Conservation (phyloP, 2,888 invertebrate genomes). For the Cheilosia impressa region DNA sequence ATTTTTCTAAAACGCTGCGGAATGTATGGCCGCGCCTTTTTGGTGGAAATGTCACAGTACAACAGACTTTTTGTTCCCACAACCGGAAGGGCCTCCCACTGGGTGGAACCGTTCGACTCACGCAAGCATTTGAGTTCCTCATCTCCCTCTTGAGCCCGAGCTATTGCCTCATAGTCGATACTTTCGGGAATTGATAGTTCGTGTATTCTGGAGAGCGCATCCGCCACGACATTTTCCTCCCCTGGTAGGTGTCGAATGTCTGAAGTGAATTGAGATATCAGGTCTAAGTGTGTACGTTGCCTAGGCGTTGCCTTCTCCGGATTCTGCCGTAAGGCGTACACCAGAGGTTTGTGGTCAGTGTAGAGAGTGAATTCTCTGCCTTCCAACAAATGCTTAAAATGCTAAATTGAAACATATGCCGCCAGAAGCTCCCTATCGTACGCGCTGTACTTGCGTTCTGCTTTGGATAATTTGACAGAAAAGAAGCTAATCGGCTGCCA, state of each 20-base stretch:
- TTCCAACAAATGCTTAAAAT: slow-evolving; percentile 3
- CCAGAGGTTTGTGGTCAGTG: slow-evolving; percentile 15
- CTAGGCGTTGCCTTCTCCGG: not conserved
- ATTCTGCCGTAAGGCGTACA: not conserved
- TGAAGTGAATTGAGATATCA: not conserved
- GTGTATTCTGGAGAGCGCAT: not conserved
- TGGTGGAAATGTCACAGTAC: not conserved
- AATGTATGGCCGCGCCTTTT: not conserved
- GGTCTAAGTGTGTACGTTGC: not conserved
- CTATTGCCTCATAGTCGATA: not conserved
- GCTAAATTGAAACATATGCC: not conserved
- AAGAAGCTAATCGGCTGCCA: not conserved
- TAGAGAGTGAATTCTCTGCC: slow-evolving; percentile 1
- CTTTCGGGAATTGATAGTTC: not conserved
- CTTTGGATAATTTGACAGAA: not conserved
- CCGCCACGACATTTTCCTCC: not conserved
- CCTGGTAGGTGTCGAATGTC: slow-evolving; percentile 1
- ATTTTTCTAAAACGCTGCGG: not conserved
- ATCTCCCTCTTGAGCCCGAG: not conserved
- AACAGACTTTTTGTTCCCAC: not conserved
- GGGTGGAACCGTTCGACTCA: no score
- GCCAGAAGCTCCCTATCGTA: slow-evolving; percentile 5
- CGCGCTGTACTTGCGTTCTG: slow-evolving; percentile 3
- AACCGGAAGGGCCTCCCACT: not conserved
- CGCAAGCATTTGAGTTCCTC: not conserved